These are phyloP conservation scores for Agriopis leucophaearia DNA, from an alignment of 2,888 invertebrate species.

Conservation along the genomic window DNA sequence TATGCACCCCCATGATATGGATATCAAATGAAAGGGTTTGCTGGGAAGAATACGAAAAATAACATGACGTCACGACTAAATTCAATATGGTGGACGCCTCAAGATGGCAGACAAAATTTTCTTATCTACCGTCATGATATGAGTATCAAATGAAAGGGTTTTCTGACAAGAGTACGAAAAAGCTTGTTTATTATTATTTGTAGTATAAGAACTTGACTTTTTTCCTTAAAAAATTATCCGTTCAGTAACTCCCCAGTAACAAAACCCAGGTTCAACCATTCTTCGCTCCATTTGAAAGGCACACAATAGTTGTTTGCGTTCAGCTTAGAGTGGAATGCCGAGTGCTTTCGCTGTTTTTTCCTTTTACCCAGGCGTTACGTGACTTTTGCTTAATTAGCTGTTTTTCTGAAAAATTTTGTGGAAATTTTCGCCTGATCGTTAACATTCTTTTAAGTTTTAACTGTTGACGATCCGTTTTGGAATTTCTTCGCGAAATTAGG, in stretches of 20 bases:
- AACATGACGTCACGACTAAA: too few species aligned
- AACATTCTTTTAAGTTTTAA: conserved; percentile 16
- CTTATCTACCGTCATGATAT: too few species aligned
- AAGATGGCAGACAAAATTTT: too few species aligned
- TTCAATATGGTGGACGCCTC: too few species aligned
- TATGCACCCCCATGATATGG: too few species aligned
- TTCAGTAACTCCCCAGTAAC: not conserved
- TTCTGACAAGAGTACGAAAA: too few species aligned
- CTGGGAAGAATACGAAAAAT: too few species aligned
- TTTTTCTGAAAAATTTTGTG: conserved; percentile 1
- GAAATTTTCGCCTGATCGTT: conserved; percentile 1
- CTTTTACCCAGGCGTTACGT: conserved; percentile 6
- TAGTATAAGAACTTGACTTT: not conserved
- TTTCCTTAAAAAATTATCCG: not conserved
- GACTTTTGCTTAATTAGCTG: conserved; percentile 26
- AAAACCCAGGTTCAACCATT: not conserved
- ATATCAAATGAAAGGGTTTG: too few species aligned
- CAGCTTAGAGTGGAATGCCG: conserved; percentile 2
- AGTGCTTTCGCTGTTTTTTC: conserved; percentile 17
- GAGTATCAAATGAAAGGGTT: too few species aligned
- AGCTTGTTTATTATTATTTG: too few species aligned
- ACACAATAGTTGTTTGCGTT: conserved; percentile 16
- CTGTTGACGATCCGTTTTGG: conserved; percentile 1
- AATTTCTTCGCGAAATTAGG: conserved; percentile 1
- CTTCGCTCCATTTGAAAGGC: conserved; percentile 1